Evolutionary conservation across 2,888 invertebrate species (phyloP).

Genomic region (Cotesia congregata): DNA sequence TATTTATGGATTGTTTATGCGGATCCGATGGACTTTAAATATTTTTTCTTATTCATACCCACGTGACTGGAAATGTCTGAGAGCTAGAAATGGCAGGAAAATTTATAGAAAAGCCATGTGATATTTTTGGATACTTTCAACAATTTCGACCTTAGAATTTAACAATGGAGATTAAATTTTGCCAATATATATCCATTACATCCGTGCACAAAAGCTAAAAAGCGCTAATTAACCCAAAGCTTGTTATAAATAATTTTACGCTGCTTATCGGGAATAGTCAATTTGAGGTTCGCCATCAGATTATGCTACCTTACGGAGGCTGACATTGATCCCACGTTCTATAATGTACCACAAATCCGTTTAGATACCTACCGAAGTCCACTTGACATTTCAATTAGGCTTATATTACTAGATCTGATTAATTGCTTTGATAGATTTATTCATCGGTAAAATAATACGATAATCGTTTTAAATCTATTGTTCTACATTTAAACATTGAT

Average conservation of each 20-base stretch:
- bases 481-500: neutral
- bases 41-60: neutral
- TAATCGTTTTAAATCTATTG: too few relatives aligned
- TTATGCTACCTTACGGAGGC: neutral
- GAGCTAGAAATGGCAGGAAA: too few relatives aligned
- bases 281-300: neutral
- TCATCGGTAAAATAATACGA: neutral
- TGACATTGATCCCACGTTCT: slow-evolving; percentile 24
- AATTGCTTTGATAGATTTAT: neutral
- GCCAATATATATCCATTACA: too few relatives aligned
- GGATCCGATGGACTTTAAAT: neutral
- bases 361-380: neutral
- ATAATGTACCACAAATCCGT: neutral
- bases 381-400: slow-evolving; percentile 27
- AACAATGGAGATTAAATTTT: too few relatives aligned
- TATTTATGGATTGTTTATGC: neutral
- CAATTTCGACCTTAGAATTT: too few relatives aligned
- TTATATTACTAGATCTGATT: slow-evolving; percentile 7
- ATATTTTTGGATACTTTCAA: too few relatives aligned
- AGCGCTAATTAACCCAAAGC: too few relatives aligned
- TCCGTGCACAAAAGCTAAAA: too few relatives aligned
- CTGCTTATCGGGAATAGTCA: neutral
- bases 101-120: too few relatives aligned
- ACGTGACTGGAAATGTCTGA: too few relatives aligned
- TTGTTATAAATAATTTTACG: neutral